phyloP scores from a whole-genome alignment of 2,888 invertebrate species.

The Parnassius orleans region DNA sequence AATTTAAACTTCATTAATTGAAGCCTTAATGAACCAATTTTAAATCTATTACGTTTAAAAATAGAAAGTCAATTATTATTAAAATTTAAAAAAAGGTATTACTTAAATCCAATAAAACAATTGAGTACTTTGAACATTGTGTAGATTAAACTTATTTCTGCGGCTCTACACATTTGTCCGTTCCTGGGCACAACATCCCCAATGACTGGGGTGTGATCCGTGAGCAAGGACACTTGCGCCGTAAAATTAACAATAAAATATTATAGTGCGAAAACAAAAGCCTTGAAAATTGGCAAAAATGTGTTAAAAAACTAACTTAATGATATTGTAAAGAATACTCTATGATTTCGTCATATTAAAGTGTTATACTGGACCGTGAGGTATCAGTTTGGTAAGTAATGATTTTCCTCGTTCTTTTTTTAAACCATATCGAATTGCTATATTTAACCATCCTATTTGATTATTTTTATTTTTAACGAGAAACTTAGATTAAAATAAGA shows the following conservation, averaged over 20 bases:
- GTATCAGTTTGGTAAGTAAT: constrained; percentile 50
- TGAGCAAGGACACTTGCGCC: constrained; percentile 53
- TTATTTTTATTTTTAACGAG: neutral
- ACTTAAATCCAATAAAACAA: too few species aligned
- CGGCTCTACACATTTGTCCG: constrained; percentile 30
- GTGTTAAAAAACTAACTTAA: neutral
- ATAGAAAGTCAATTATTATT: too few species aligned
- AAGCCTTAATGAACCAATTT: too few species aligned
- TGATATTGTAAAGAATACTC: constrained; percentile 4
- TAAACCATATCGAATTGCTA: constrained; percentile 35
- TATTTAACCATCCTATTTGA: constrained; percentile 34
- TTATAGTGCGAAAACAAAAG: constrained; percentile 51
- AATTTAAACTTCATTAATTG: too few species aligned
- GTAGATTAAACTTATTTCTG: neutral
- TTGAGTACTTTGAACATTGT: too few species aligned
- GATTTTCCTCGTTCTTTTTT: constrained; percentile 55
- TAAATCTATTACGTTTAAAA: too few species aligned
- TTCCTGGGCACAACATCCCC: constrained; percentile 60
- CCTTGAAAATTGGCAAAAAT: constrained; percentile 31
- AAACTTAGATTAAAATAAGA: too few species aligned
- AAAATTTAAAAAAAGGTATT: too few species aligned
- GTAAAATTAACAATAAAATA: constrained; percentile 64
- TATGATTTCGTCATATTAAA: constrained; percentile 19
- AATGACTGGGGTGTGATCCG: constrained; percentile 71
- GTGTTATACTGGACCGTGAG: constrained; percentile 25